phyloP scores from a whole-genome alignment of 2,888 invertebrate genomes.

The Zaprionus lineosus region DNA sequence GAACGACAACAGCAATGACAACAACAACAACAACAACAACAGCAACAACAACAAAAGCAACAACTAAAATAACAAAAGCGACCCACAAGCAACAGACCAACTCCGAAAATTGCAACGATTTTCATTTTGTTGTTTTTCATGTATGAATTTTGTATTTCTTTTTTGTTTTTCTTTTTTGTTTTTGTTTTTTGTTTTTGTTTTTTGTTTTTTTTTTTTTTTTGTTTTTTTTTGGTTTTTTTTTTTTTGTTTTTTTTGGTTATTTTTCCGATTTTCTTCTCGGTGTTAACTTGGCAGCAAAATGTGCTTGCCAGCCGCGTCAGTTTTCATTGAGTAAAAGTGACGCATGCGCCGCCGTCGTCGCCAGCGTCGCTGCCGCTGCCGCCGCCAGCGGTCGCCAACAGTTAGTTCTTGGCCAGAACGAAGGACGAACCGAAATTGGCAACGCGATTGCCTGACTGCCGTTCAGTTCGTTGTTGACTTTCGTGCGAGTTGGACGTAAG shows the following conservation, averaged over 20 bases:
- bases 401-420: background rate
- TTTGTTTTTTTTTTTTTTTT: conserved; percentile 24
- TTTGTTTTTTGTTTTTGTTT: background rate
- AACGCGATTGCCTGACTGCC: background rate
- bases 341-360: conserved; percentile 57
- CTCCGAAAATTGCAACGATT: conserved; percentile 54
- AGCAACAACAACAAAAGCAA: background rate
- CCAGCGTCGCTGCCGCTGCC: too few species aligned
- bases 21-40: conserved; percentile 10
- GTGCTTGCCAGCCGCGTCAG: conserved; percentile 47
- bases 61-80: conserved; percentile 10
- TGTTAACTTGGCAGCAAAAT: conserved; percentile 56
- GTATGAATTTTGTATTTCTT: background rate
- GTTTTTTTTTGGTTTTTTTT: background rate
- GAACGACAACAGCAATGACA: conserved; percentile 11
- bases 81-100: conserved; percentile 21
- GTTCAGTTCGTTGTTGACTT: conserved; percentile 71
- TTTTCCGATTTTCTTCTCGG: conserved; percentile 35
- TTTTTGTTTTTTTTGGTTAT: conserved; percentile 3
- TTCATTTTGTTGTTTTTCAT: background rate
- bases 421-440: conserved; percentile 4
- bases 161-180: conserved; percentile 15
- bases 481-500: conserved; percentile 54
- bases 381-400: too few species aligned
- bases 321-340: conserved; percentile 73